phyloP scores from a whole-genome alignment of 1,140 invertebrate genomes.

The Kradibia gibbosae region DNA sequence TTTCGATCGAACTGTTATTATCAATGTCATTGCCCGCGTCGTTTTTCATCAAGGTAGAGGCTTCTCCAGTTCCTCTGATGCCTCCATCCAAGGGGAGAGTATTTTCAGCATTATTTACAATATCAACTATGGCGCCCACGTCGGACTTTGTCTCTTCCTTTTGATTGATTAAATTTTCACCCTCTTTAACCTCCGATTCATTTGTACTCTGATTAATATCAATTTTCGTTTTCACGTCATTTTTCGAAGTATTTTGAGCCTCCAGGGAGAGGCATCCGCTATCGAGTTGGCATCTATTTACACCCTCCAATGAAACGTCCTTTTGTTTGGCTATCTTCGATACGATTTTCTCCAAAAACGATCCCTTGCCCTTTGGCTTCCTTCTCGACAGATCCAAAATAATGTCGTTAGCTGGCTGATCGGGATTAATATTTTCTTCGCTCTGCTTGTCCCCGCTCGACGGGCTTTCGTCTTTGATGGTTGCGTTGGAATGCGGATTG shows the following conservation, averaged over 20 bases:
- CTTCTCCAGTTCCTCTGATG: conserved; percentile 1
- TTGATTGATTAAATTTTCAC: conserved; percentile 18
- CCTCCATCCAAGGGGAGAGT: not conserved
- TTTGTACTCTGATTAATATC: conserved; percentile 34
- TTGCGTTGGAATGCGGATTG: not conserved
- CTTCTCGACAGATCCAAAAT: conserved; percentile 68
- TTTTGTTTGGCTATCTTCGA: conserved; percentile 70
- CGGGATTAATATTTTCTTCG: not conserved
- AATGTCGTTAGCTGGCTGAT: conserved; percentile 62
- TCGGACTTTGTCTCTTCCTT: conserved; percentile 1
- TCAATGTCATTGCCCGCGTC: conserved; percentile 27
- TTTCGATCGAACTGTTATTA: conserved; percentile 39
- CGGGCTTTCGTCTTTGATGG: conserved; percentile 43
- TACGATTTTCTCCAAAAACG: conserved; percentile 68
- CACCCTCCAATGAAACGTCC: conserved; percentile 63
- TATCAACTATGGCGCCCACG: not conserved
- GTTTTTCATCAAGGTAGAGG: conserved; percentile 11
- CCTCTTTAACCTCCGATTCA: not conserved
- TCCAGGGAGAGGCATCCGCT: not conserved
- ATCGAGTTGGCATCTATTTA: conserved; percentile 55
- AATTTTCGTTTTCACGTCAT: not conserved
- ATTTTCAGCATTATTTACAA: conserved; percentile 40
- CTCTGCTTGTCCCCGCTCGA: no score
- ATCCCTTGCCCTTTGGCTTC: conserved; percentile 65
- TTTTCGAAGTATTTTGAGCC: conserved; percentile 8